These are phyloP conservation scores for Melanotaenia parkinsoni DNA, from an alignment of 2,797 vertebrate genomes.

Conservation along the genomic window DNA sequence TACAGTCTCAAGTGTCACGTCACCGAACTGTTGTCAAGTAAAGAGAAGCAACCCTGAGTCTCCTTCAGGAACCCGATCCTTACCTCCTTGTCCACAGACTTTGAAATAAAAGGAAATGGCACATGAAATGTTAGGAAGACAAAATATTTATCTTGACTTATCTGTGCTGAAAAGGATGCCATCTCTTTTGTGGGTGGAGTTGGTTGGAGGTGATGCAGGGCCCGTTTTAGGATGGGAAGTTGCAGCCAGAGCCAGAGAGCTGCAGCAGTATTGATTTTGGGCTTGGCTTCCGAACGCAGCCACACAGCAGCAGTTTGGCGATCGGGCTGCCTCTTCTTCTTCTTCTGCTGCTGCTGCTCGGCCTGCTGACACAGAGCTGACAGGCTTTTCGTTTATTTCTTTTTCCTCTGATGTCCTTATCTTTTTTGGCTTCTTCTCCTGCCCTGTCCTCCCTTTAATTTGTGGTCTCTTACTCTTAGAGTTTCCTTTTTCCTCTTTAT, in stretches of 20 bases:
- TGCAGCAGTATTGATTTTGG: conserved; percentile 78
- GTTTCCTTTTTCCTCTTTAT: not conserved
- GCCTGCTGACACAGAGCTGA: conserved; percentile 40
- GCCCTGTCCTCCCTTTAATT: not conserved
- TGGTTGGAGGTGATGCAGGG: conserved; percentile 43
- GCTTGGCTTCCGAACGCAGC: conserved; percentile 64
- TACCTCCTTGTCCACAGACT: not conserved
- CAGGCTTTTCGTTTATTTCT: conserved; percentile 35
- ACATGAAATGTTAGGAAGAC: conserved; percentile 41
- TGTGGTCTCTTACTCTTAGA: not conserved
- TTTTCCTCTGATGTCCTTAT: conserved; percentile 24
- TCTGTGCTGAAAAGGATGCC: conserved; percentile 20
- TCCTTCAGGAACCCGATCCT: conserved; percentile 25
- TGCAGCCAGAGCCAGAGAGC: conserved; percentile 43
- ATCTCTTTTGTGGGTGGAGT: conserved; percentile 23
- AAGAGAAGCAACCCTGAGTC: conserved; percentile 15
- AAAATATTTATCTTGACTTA: conserved; percentile 49
- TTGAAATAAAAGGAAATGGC: conserved; percentile 7
- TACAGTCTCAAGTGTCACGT: conserved; percentile 46
- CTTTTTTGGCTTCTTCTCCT: not conserved
- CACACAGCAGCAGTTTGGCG: conserved; percentile 41
- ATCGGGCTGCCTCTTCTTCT: conserved; percentile 23
- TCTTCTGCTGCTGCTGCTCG: not conserved
- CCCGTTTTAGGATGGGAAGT: conserved; percentile 25
- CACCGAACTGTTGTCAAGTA: conserved; percentile 29